Conservation (phyloP, 2,797 vertebrate genomes). For the Mycteria americana region DNA sequence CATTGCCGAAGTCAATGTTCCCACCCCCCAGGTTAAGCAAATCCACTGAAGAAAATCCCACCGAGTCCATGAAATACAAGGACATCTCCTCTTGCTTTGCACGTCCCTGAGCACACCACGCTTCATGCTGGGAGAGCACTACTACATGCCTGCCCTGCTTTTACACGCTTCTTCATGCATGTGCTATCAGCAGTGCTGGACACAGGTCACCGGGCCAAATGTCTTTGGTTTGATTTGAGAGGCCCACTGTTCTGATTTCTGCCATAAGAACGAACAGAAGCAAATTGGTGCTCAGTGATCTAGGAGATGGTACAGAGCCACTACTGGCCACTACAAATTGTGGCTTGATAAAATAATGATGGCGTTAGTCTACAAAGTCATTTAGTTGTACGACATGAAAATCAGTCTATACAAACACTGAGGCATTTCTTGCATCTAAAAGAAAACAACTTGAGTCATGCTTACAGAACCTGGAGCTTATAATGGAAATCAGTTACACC, state of each 20-base stretch:
- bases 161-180: neutral
- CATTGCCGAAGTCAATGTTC: neutral
- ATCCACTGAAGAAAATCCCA: neutral
- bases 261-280: accelerated
- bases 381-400: neutral
- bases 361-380: neutral
- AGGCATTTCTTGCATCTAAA: neutral
- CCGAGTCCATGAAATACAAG: neutral
- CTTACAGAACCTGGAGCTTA: neutral
- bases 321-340: neutral
- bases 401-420: neutral
- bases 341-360: neutral
- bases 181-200: neutral
- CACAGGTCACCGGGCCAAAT: neutral
- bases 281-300: neutral
- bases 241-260: neutral
- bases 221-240: too few relatives aligned
- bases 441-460: neutral
- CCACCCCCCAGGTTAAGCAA: neutral
- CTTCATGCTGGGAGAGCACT: neutral
- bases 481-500: neutral
- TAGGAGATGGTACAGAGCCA: too few relatives aligned
- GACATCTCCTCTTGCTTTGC: neutral
- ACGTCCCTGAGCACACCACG: neutral
- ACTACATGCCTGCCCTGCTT: neutral